Base-by-base conservation (phyloP, 2,797 vertebrate species). In the Alectoris magna region DNA sequence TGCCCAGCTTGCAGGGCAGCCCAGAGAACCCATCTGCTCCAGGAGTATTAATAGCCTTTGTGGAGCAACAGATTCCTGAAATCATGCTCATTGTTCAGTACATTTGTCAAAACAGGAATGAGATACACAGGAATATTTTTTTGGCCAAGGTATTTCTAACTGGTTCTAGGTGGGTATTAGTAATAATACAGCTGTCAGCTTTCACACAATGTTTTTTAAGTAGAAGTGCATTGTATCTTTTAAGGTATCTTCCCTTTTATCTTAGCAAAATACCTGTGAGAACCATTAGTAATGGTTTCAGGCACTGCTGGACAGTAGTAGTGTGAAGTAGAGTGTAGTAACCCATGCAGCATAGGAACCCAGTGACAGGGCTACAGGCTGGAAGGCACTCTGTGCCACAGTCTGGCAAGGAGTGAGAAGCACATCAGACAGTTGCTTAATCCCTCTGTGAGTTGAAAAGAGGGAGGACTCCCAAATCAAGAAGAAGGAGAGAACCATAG, bases 11-110 rank as follows among this genome's bases (percentile, higher is more conserved):
- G n/a, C 77, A 75, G 75, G 53, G 48, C 64, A 93, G 56, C 39
- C 34, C 22, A 0, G 0, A 56, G 67, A 93, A 66, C 56, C 60
- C 62, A 78, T 71, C 84, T 91, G 58, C 84, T 96, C 44, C 84
- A 93, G 92, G 84, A 94, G 96, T 94, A 92, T 92, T 95, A 93
- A 93, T 26, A 87, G 78, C 78, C 71, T 77, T 2, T 80, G 82
- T 77, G 75, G 74, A 95, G 75, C 72, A 94, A 92, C 87, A 77
- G 73, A 91, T 89, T 89, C 74, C 86, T 90, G 80, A 79, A 95
- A 88, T 72, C 44, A 90, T 93, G 91, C 87, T 95, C 84, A 91
- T 95, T 9, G 0, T 91, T 91, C 78, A 66, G 91, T 83, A 93
- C 91, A 84, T 91, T 94, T 96, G 75, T 71, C 75, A 85, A 90